Evolutionary conservation across 2,888 invertebrate species (phyloP).

Genomic region (Leucophenga maculata): DNA sequence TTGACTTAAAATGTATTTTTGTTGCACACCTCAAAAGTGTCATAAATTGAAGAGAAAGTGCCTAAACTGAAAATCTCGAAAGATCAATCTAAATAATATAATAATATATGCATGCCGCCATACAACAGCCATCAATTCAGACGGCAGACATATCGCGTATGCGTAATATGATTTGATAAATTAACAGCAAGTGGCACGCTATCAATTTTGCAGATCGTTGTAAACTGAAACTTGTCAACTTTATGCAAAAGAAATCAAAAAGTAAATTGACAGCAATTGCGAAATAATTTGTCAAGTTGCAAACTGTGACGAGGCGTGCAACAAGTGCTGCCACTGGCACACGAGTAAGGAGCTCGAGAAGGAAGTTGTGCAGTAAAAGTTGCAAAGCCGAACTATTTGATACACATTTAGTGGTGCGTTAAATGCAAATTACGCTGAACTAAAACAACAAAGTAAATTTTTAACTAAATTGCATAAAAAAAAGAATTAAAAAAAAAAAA

Average conservation of each 20-base stretch:
- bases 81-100: background rate
- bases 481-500: slow-evolving; percentile 5
- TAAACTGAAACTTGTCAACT: no score
- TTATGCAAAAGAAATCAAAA: slow-evolving; percentile 2
- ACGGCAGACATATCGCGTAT: no score
- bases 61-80: background rate
- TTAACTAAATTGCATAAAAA: no score
- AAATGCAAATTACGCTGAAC: slow-evolving; percentile 32
- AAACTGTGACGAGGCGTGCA: background rate
- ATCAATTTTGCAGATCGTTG: background rate
- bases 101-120: background rate
- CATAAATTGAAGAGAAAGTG: background rate
- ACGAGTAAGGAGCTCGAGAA: no score
- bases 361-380: background rate
- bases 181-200: no score
- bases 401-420: slow-evolving; percentile 30
- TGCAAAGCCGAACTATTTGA: slow-evolving; percentile 38
- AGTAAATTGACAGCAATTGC: background rate
- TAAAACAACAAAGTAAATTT: slow-evolving; percentile 28
- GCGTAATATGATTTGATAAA: no score
- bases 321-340: slow-evolving; percentile 5
- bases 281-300: slow-evolving; percentile 11
- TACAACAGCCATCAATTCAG: no score
- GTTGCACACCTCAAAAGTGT: background rate
- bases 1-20: no score